phyloP scores from a whole-genome alignment of 1,140 invertebrate genomes.

The Thaumatotibia leucotreta region DNA sequence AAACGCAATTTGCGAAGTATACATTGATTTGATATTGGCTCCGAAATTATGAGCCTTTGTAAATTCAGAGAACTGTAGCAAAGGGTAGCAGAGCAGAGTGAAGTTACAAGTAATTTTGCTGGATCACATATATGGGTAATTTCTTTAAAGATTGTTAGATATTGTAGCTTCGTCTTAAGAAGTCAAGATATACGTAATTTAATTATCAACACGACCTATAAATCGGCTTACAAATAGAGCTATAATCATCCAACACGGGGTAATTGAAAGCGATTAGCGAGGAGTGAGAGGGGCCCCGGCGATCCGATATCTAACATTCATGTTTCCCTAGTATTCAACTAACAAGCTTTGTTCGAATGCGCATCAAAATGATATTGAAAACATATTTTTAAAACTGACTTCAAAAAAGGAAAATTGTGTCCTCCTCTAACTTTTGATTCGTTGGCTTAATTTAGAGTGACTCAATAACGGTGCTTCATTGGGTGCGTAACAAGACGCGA shows the following conservation, averaged over 20 bases:
- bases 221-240: conserved; percentile 9
- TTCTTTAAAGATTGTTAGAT: too few relatives aligned
- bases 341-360: not conserved
- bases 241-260: not conserved
- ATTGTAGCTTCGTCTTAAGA: too few relatives aligned
- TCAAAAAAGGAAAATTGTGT: too few relatives aligned
- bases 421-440: too few relatives aligned
- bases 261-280: conserved; percentile 13
- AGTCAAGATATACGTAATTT: not conserved
- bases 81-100: not conserved
- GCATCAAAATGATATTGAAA: not conserved
- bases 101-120: not conserved
- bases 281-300: not conserved
- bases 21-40: not conserved
- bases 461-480: too few relatives aligned
- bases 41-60: not conserved
- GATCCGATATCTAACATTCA: conserved; percentile 4
- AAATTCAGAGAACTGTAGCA: not conserved
- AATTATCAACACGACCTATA: not conserved
- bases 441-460: too few relatives aligned
- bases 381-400: too few relatives aligned
- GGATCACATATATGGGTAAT: not conserved
- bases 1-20: not conserved
- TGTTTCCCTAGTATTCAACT: not conserved
- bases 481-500: too few relatives aligned